Conservation (phyloP, 2,888 invertebrate species). For the Rhagophthalmus giganteus region DNA sequence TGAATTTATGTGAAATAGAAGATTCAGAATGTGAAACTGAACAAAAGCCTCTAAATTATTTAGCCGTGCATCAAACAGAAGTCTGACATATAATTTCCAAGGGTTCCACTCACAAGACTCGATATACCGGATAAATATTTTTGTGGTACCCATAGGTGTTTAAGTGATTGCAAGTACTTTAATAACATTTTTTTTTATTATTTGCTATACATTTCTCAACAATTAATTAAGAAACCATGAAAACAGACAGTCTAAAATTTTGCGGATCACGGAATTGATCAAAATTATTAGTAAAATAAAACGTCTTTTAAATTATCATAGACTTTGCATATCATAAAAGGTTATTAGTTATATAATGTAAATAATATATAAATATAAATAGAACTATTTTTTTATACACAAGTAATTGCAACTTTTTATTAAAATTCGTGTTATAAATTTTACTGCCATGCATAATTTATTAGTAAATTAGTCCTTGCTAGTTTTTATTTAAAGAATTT, state of each 20-base stretch:
- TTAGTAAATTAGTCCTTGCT: conserved; percentile 1
- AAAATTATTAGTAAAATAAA: conserved; percentile 34
- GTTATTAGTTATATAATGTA: conserved; percentile 18
- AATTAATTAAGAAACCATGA: too few species aligned
- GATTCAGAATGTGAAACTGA: conserved; percentile 76
- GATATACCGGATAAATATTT: conserved; percentile 48
- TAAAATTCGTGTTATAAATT: too few species aligned
- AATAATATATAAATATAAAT: conserved; percentile 24
- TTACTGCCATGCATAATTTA: not conserved
- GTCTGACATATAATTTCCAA: conserved; percentile 47
- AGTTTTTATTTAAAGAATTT: not conserved
- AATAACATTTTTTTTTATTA: conserved; percentile 13
- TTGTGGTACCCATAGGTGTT: conserved; percentile 38
- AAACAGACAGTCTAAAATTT: conserved; percentile 2
- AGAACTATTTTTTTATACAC: conserved; percentile 29
- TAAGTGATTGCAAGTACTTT: conserved; percentile 11
- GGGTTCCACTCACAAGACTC: conserved; percentile 40
- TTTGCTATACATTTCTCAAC: too few species aligned
- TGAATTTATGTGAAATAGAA: conserved; percentile 90
- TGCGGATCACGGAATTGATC: conserved; percentile 37
- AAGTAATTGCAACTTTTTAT: conserved; percentile 13
- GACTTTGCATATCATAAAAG: conserved; percentile 46
- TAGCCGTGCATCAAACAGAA: conserved; percentile 54
- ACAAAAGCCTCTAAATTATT: conserved; percentile 54
- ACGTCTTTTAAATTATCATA: conserved; percentile 43